These are phyloP conservation scores for Phylloscopus collybita DNA, from an alignment of 2,797 vertebrate species.

Conservation along the genomic window DNA sequence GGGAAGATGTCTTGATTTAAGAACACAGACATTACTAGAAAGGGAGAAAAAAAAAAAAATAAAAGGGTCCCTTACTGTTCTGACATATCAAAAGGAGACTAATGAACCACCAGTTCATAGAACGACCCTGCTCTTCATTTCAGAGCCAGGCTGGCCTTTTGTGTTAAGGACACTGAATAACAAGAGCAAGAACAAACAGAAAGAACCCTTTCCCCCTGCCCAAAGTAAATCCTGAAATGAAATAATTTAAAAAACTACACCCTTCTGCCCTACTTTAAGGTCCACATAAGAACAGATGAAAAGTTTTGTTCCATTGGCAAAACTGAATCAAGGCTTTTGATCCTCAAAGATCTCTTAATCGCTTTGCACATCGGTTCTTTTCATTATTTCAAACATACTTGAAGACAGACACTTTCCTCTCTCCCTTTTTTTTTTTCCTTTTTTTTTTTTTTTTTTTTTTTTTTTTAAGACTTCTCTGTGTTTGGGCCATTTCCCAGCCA, in stretches of 20 bases:
- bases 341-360: conserved; percentile 72
- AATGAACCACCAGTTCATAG: conserved; percentile 59
- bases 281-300: conserved; percentile 74
- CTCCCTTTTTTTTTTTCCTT: background rate
- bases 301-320: conserved; percentile 68
- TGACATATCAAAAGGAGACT: conserved; percentile 74
- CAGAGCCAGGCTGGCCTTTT: conserved; percentile 72
- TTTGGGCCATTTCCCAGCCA: conserved; percentile 43
- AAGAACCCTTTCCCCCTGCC: conserved; percentile 69
- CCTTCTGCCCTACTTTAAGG: conserved; percentile 77
- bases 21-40: conserved; percentile 73
- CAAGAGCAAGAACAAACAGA: conserved; percentile 75
- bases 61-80: conserved; percentile 70
- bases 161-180: conserved; percentile 65
- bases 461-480: background rate
- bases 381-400: conserved; percentile 69
- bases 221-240: conserved; percentile 77
- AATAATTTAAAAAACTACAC: conserved; percentile 70
- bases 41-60: conserved; percentile 48
- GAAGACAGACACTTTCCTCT: conserved; percentile 24
- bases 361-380: conserved; percentile 63
- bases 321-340: conserved; percentile 71
- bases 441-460: background rate
- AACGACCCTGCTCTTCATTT: conserved; percentile 65
- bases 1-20: conserved; percentile 67